Evolutionary conservation across 1,140 invertebrate species (phyloP), one percentile per base, ranked within the genome.

Genomic region (Mizuhopecten yessoensis): DNA sequence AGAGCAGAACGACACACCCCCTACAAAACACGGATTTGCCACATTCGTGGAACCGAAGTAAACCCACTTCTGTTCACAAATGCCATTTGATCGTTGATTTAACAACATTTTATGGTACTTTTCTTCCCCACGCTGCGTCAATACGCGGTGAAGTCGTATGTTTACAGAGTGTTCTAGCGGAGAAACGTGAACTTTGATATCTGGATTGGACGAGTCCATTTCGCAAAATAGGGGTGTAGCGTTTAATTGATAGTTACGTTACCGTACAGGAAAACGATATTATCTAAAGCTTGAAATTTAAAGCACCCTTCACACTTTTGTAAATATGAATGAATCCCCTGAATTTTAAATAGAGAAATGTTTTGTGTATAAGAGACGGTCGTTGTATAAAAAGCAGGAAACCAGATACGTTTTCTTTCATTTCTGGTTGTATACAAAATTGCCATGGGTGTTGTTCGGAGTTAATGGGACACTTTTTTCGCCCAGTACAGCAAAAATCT

Each of bases 131-230:
- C 39, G 23, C 5, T 34, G n/a, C n/a, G 75, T 29, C 34, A 86
- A 90, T 34, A 17, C 17, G 9, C 42, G 9, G 17, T 86, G 33
- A 34, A 90, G 57, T 36, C 57, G 42, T 20, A 86, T 90, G 86
- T 90, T 90, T 90, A 90, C 89, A 36, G 34, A 90, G 89, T 86
- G 39, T 86, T 90, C 75, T 17, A 86, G 34, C 57, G 39, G 86
- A 90, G 75, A 42, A 86, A 90, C 39, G 33, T 90, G 89, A 86
- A 49, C 89, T 90, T 90, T 90, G 89, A 90, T 90, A 36, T 36
- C 86, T 45, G 17, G 42, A 45, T 45, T 45, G n/a, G 89, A 90
- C 89, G 33, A 90, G 89, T 90, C 86, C 29, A 90, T 90, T 34
- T 90, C 1, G 29, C 23, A 15, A n/a, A 86, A 86, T 10, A 17